A percentile compares a stretch with the other conserved stretches of the same genome.
Evolutionary conservation across 2,797 vertebrate species (phyloP).

Genomic region (Epinephelus coioides): DNA sequence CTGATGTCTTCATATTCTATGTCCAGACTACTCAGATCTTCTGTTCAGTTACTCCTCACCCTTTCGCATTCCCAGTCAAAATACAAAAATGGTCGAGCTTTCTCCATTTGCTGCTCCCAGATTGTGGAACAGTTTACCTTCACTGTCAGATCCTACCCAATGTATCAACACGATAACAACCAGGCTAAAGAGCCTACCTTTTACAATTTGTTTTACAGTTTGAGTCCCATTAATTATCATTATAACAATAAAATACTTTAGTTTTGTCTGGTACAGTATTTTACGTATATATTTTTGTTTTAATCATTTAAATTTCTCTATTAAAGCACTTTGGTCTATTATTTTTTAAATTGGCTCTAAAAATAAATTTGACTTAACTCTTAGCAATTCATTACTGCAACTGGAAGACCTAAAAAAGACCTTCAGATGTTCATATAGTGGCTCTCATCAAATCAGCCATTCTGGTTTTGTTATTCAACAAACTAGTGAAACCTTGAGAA

Average conservation of each 20-base stretch:
- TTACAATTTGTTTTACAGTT: background rate
- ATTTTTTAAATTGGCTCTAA: background rate
- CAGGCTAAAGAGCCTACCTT: background rate
- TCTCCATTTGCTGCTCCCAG: background rate
- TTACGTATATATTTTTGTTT: background rate
- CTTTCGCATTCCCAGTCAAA: too few relatives aligned
- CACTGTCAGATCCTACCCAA: background rate
- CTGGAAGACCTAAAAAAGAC: background rate
- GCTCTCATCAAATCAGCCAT: constrained; percentile 28
- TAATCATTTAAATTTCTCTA: background rate
- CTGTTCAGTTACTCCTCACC: too few relatives aligned
- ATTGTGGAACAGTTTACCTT: background rate
- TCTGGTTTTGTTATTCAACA: constrained; percentile 32
- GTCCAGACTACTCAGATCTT: background rate
- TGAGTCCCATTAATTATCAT: background rate
- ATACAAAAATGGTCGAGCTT: background rate
- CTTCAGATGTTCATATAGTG: background rate
- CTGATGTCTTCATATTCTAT: background rate
- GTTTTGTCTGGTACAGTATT: background rate
- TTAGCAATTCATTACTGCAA: background rate
- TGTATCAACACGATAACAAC: background rate
- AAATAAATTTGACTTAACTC: background rate
- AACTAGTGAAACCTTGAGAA: constrained; percentile 48
- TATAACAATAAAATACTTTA: background rate
- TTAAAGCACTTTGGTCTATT: background rate